Evolutionary conservation across 2,113 vertebrate species (phyloP).

Genomic region (Periophthalmus modestus): DNA sequence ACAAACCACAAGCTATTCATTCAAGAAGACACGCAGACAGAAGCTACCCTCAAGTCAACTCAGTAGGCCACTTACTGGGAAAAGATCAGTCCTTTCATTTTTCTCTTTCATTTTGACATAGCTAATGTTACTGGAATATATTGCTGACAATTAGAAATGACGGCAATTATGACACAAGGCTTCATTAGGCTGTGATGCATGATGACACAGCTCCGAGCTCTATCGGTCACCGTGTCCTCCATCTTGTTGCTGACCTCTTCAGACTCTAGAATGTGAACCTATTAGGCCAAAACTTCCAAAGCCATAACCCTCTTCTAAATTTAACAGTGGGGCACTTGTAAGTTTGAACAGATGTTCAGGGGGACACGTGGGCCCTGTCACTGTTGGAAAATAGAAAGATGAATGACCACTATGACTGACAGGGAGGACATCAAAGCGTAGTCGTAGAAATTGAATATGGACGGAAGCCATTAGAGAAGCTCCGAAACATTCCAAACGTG

Average conservation of each 20-base stretch:
- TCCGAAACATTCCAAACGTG: slow-evolving; percentile 41
- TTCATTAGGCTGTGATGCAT: too few relatives aligned
- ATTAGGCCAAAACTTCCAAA: slow-evolving; percentile 1
- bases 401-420: background rate
- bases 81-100: too few relatives aligned
- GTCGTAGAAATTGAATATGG: slow-evolving; percentile 17
- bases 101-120: background rate
- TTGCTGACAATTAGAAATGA: background rate
- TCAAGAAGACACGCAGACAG: background rate
- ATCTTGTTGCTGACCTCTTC: background rate
- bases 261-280: background rate
- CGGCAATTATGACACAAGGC: too few relatives aligned
- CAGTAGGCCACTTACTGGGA: background rate
- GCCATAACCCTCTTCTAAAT: slow-evolving; percentile 20
- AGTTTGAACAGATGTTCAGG: slow-evolving; percentile 34
- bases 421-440: slow-evolving; percentile 35
- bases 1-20: slow-evolving; percentile 16
- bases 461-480: slow-evolving; percentile 49
- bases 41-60: background rate
- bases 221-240: background rate
- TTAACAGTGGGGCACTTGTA: slow-evolving; percentile 16
- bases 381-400: slow-evolving; percentile 23
- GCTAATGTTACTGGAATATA: background rate
- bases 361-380: slow-evolving; percentile 32
- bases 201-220: too few relatives aligned